Conservation (phyloP, 2,113 vertebrate species). For the Mellivora capensis region DNA sequence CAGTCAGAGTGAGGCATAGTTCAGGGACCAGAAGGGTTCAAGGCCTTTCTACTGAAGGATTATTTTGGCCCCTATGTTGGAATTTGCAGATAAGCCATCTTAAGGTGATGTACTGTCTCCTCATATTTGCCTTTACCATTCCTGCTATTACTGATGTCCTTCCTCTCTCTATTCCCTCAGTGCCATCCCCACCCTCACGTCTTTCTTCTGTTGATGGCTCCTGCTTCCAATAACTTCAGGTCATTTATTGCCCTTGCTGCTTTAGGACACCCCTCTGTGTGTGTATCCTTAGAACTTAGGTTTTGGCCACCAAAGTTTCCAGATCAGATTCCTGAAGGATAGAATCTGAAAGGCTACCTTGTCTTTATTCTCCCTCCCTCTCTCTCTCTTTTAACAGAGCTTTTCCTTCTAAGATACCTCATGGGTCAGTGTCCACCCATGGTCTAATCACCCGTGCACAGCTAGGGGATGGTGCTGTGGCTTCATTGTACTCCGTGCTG, state of each 20-base stretch:
- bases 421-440: not conserved
- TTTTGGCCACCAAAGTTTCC: not conserved
- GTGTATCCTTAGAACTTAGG: not conserved
- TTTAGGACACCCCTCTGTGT: not conserved
- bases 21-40: not conserved
- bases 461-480: not conserved
- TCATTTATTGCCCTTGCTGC: not conserved
- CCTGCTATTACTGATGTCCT: not conserved
- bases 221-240: not conserved
- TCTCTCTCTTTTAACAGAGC: not conserved
- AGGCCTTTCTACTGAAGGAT: not conserved
- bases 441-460: not conserved
- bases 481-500: not conserved
- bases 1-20: not conserved
- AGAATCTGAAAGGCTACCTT: not conserved
- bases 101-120: not conserved
- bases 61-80: not conserved
- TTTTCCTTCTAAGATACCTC: not conserved
- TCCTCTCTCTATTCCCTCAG: not conserved
- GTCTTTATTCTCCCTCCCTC: not conserved
- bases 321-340: not conserved
- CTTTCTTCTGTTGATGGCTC: not conserved
- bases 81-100: not conserved
- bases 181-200: no score
- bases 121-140: not conserved